A percentile compares a stretch with the other conserved stretches of the same genome.
These are phyloP conservation scores for Epiblema foenella DNA, from an alignment of 2,888 invertebrate genomes.

Conservation along the genomic window DNA sequence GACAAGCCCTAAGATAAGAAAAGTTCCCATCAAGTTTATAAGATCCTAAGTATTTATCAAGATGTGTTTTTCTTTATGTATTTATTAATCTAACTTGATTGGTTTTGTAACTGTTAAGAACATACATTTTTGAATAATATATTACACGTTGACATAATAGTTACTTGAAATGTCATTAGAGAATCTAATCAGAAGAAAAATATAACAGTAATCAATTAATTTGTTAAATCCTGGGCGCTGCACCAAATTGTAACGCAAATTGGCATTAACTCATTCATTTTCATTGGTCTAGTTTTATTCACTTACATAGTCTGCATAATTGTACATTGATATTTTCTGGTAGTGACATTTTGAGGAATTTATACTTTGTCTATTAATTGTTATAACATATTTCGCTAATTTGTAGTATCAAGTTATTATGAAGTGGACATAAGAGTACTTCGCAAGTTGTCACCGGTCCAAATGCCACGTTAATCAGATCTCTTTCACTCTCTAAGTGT, in stretches of 20 bases:
- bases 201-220: background rate
- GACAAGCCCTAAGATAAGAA: constrained; percentile 27
- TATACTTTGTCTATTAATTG: background rate
- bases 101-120: background rate
- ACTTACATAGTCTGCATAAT: no score
- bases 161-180: background rate
- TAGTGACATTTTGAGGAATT: no score
- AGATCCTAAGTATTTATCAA: constrained; percentile 11
- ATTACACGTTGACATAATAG: background rate
- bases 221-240: background rate
- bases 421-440: constrained; percentile 37
- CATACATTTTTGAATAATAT: background rate
- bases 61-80: constrained; percentile 9
- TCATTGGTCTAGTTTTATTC: background rate
- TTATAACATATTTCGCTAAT: background rate
- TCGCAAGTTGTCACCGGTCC: constrained; percentile 53
- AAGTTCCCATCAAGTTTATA: constrained; percentile 14
- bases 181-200: background rate
- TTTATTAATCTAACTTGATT: background rate
- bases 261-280: background rate
- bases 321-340: no score
- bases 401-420: background rate
- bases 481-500: constrained; percentile 55
- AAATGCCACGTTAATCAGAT: constrained; percentile 59
- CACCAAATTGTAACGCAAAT: background rate